These are phyloP conservation scores for Papilio polytes DNA, from an alignment of 1,140 invertebrate species.

Conservation along the genomic window DNA sequence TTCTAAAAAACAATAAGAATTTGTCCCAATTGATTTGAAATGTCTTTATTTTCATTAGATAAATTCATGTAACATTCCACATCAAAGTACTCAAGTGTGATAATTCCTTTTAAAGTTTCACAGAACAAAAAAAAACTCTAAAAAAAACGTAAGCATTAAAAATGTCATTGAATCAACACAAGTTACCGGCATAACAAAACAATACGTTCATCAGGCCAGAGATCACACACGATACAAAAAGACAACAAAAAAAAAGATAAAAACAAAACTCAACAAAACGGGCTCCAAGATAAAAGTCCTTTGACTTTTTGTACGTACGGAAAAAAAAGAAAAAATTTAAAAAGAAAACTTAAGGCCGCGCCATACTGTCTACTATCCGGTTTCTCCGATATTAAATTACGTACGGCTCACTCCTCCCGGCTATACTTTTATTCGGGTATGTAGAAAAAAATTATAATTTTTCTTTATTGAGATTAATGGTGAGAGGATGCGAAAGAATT, in stretches of 20 bases:
- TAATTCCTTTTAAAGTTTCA: background rate
- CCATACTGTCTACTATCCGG: conserved; percentile 83
- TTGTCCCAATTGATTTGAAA: too few species aligned
- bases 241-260: conserved; percentile 38
- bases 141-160: conserved; percentile 32
- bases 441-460: conserved; percentile 75
- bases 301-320: conserved; percentile 64
- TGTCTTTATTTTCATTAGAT: background rate
- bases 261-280: conserved; percentile 61
- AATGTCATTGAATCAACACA: conserved; percentile 55
- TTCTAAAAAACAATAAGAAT: too few species aligned
- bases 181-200: conserved; percentile 73
- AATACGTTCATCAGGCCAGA: conserved; percentile 70
- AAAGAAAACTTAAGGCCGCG: conserved; percentile 79
- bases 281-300: conserved; percentile 74
- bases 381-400: conserved; percentile 80
- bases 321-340: conserved; percentile 74
- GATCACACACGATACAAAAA: conserved; percentile 80
- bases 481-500: conserved; percentile 54
- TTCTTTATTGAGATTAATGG: conserved; percentile 77
- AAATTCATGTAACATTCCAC: background rate
- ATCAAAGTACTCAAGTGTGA: background rate
- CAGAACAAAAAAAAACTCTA: conserved; percentile 7
- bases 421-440: conserved; percentile 72
- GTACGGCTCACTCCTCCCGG: conserved; percentile 59